Conservation (phyloP, 2,888 invertebrate species). For the Caenorhabditis panamensis region DNA sequence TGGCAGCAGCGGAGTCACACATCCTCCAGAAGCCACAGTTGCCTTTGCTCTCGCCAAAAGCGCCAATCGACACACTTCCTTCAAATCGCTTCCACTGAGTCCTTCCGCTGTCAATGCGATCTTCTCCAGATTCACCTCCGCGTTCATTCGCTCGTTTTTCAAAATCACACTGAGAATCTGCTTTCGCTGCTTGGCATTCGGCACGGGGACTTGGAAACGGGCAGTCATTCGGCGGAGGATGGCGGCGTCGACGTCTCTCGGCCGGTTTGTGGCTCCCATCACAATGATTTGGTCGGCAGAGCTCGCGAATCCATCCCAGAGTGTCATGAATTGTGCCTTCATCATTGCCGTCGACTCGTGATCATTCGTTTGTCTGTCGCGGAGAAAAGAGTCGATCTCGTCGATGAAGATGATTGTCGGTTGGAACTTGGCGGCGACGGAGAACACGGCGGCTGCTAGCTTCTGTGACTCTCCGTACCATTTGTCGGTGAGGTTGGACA, state of each 20-base stretch:
- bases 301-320: constrained; percentile 97
- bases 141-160: constrained; percentile 54
- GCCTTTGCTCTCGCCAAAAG: constrained; percentile 68
- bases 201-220: constrained; percentile 75
- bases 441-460: constrained; percentile 95
- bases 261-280: constrained; percentile 96
- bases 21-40: constrained; percentile 63
- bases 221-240: too few relatives aligned
- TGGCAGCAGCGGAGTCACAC: constrained; percentile 40
- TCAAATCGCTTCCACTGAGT: constrained; percentile 77
- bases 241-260: constrained; percentile 89
- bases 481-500: constrained; percentile 86
- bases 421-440: constrained; percentile 92
- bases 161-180: constrained; percentile 72
- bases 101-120: constrained; percentile 64
- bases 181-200: constrained; percentile 63
- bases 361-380: constrained; percentile 91
- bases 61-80: constrained; percentile 76
- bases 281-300: constrained; percentile 88
- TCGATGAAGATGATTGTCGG: constrained; percentile 90
- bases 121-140: constrained; percentile 62
- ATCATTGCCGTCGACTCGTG: constrained; percentile 99
- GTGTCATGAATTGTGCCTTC: constrained; percentile 99
- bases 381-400: constrained; percentile 97
- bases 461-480: constrained; percentile 99